Evolutionary conservation across 2,888 invertebrate genomes (phyloP), one percentile per base, ranked within the genome.

Genomic region (Meliscaeva auricollis): DNA sequence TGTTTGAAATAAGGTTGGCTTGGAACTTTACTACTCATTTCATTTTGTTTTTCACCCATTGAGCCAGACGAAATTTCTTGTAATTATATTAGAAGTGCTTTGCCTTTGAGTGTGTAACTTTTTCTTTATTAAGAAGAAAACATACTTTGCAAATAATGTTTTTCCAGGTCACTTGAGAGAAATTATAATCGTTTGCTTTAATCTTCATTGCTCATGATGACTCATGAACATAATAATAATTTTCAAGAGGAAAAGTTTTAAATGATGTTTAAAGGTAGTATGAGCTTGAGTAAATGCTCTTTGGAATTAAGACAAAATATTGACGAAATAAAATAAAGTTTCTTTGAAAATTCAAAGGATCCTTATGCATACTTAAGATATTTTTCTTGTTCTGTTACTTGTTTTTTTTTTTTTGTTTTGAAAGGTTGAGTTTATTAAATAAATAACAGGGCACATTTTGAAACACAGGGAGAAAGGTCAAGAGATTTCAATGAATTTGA

Each of bases 101-200:
- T 3, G 4, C 26, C 32, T 76, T 73, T 41, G 35, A 73, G 78
- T 79, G 66, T 32, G 48, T 70, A 48, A 41, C 48, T 41, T 44
- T 66, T 70, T 64, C 56, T 64, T n/a, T 72, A 1, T 70, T 66
- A 64, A 38, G 46, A 66, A 54, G 30, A 56, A 58, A 15, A 52
- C 17, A 60, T 4, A 26, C 41, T 64, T 76, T 41, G 50, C 15
- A 15, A 68, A 79, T 26, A 26, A 48, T 50, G 30, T 52, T 32
- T 62, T 52, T 69, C 44, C 60, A 54, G 38, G 38, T 35, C 60
- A 68, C 74, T 80, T 68, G 75, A 70, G 41, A 41, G 41, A 73
- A 74, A 68, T 73, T 48, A 73, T 73, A 66, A 73, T 64, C 20
- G 15, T 22, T 30, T 7, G 20, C 8, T 22, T 38, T n/a, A 17